These are phyloP conservation scores for Cryptophagus acutangulus DNA, from an alignment of 2,888 invertebrate species.

Conservation along the genomic window DNA sequence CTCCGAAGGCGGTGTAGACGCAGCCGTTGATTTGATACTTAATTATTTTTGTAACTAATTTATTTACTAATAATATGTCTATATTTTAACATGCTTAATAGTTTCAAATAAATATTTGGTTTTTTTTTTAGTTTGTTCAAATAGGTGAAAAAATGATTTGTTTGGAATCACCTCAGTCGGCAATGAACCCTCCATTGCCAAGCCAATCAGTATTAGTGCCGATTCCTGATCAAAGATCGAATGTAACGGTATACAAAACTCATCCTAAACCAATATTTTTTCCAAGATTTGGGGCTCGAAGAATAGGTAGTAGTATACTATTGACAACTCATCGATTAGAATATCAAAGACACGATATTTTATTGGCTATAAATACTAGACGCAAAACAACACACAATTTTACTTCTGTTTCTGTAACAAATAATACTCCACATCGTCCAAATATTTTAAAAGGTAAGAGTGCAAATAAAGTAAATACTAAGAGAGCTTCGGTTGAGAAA, in stretches of 20 bases:
- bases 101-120: conserved; percentile 3
- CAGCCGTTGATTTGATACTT: too few species aligned
- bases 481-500: conserved; percentile 37
- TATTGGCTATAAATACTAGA: conserved; percentile 36
- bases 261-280: conserved; percentile 59
- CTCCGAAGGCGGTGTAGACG: too few species aligned
- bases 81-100: too few species aligned
- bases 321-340: conserved; percentile 47
- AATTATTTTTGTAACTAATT: too few species aligned
- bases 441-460: conserved; percentile 38
- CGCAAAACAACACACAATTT: conserved; percentile 29
- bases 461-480: conserved; percentile 34
- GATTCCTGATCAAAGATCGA: conserved; percentile 35
- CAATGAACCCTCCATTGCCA: conserved; percentile 32
- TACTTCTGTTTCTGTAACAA: conserved; percentile 14
- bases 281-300: conserved; percentile 55
- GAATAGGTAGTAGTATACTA: conserved; percentile 55
- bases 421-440: conserved; percentile 30
- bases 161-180: conserved; percentile 35
- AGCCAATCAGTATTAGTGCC: conserved; percentile 37
- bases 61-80: too few species aligned
- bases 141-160: conserved; percentile 37
- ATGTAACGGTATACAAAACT: conserved; percentile 47
- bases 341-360: conserved; percentile 42
- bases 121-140: conserved; percentile 34